Base-by-base conservation (phyloP, 2,113 vertebrate species). In the Hystrix brachyura region DNA sequence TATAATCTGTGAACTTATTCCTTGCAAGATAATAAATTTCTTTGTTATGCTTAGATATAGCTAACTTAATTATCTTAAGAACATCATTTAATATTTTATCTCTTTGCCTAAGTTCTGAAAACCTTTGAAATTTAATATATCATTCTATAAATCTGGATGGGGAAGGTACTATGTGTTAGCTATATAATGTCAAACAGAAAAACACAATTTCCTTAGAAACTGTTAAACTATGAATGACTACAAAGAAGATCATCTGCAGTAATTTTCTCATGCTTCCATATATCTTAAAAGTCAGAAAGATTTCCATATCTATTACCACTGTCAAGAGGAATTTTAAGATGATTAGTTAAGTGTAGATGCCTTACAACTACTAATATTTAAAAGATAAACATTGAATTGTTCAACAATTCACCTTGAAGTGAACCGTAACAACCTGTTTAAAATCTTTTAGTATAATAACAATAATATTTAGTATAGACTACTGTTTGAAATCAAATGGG, bases 11-110 rank as follows among this genome's bases (percentile, higher is more conserved):
- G 48, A 97, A 94, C 4, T 38, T 95, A 71, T 64, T 84, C 74
- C 67, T 59, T 46, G 46, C 46, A 91, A 94, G 51, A 38, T 74
- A 95, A 97, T 95, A 95, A 90, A 97, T 93, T 95, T 65, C 64
- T 92, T 78, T 72, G 46, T 64, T 64, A 89, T 65, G 96, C 93
- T 98, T 97, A 95, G 65, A 80, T 65, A 82, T 65, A n/a, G 53
- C 1, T 97, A 97, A 97, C 51, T 96, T 96, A 95, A 92, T 91
- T 96, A 97, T 95, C 97, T 97, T 97, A 96, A 93, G 19, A 98
- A 97, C 72, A 91, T 95, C 82, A 96, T 67, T 97, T 87, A 92
- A 27, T 96, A 97, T 94, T 98, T 98, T 95, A 97, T 94, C 76
- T 96, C 59, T 76, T 89, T 98, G 38, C 29, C 67, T 95, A 89